Conservation (phyloP, 2,113 vertebrate genomes). For the Corynorhinus townsendii region DNA sequence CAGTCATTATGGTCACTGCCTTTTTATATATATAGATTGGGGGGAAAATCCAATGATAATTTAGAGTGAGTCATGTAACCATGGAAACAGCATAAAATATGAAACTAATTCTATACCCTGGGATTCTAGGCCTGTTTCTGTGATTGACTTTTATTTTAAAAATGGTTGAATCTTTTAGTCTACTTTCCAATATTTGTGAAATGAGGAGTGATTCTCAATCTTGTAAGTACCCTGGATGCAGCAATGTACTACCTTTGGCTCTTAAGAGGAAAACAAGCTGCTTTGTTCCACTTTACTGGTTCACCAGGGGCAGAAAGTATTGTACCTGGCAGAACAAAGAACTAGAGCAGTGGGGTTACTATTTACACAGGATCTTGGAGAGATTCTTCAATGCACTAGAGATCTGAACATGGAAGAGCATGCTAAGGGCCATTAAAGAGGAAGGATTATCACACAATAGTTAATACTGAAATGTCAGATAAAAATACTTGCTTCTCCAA, state of each 20-base stretch:
- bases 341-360: neutral
- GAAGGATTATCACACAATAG: neutral
- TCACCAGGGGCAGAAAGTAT: neutral
- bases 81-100: neutral
- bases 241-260: neutral
- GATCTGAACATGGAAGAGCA: neutral
- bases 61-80: neutral
- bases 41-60: neutral
- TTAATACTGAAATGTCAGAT: neutral
- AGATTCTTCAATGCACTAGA: neutral
- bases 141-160: conserved; percentile 16
- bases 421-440: neutral
- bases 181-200: neutral
- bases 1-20: too few relatives aligned
- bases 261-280: neutral
- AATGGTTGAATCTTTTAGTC: conserved; percentile 11
- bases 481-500: neutral
- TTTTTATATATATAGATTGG: neutral
- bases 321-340: neutral
- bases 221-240: neutral
- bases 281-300: neutral
- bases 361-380: neutral
- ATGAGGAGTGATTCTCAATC: neutral
- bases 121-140: neutral
- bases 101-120: neutral